A percentile compares a stretch with the other conserved stretches of the same genome.
phyloP scores from a whole-genome alignment of 1,140 invertebrate genomes.

The Ruditapes philippinarum region DNA sequence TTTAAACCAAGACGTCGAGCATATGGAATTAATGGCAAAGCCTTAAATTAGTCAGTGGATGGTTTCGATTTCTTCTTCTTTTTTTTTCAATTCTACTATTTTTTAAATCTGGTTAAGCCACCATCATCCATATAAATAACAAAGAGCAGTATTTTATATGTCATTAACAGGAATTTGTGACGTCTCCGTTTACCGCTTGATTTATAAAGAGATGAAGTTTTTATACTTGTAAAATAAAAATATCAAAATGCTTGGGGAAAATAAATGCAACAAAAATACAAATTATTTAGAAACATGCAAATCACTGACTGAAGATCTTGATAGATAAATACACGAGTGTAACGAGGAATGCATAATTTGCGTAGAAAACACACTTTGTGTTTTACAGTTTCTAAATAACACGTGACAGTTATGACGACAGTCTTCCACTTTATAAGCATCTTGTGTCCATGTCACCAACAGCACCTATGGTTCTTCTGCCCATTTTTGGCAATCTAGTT shows the following conservation, averaged over 20 bases:
- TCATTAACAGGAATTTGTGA: too few relatives aligned
- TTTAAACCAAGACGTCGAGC: too few relatives aligned
- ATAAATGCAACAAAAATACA: conserved; percentile 41
- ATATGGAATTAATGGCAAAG: too few relatives aligned
- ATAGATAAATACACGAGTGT: background rate
- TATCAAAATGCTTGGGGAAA: background rate
- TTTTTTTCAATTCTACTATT: too few relatives aligned
- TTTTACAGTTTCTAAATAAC: conserved; percentile 11
- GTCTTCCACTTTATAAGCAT: background rate
- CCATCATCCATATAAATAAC: too few relatives aligned
- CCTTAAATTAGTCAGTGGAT: too few relatives aligned
- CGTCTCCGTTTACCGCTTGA: too few relatives aligned
- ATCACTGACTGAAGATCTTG: conserved; percentile 35
- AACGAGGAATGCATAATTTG: conserved; percentile 48
- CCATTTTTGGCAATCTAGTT: conserved; percentile 7
- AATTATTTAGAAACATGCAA: background rate
- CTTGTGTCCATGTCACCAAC: background rate
- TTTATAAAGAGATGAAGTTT: too few relatives aligned
- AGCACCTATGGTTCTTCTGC: conserved; percentile 15
- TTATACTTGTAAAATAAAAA: background rate
- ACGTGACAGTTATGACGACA: background rate
- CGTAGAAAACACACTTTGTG: conserved; percentile 34
- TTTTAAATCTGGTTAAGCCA: too few relatives aligned
- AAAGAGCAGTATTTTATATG: too few relatives aligned
- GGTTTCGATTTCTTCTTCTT: too few relatives aligned